Evolutionary conservation across 2,113 vertebrate species (phyloP).

Genomic region (Eolophus roseicapilla): DNA sequence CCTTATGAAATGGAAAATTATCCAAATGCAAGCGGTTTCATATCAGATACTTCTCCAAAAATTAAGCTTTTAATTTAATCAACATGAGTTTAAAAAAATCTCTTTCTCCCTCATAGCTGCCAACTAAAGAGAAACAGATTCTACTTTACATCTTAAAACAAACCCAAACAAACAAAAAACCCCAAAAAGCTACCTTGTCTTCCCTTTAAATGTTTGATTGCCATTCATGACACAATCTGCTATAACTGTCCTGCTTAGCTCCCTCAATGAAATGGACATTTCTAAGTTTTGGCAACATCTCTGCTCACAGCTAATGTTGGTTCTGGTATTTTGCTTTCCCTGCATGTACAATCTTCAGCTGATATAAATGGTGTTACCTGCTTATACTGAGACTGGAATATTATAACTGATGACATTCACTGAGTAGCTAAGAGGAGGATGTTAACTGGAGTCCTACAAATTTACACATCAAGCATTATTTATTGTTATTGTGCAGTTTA

Average conservation of each 20-base stretch:
- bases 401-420: background rate
- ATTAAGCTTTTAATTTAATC: conserved; percentile 26
- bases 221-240: background rate
- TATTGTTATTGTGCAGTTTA: background rate
- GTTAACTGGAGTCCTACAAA: background rate
- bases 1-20: conserved; percentile 25
- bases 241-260: conserved; percentile 2
- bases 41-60: background rate
- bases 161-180: background rate
- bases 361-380: background rate
- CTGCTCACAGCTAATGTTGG: background rate
- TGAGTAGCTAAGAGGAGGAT: background rate
- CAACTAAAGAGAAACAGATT: background rate
- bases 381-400: background rate
- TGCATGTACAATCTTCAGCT: background rate
- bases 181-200: background rate
- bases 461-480: background rate
- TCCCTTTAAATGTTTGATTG: background rate
- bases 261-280: background rate
- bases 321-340: background rate
- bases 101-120: background rate
- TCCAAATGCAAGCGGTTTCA: background rate
- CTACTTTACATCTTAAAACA: background rate
- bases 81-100: background rate
- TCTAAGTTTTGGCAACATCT: background rate